A percentile compares a stretch with the other conserved stretches of the same genome.
These are phyloP conservation scores for Sinhomidia bicolor DNA, from an alignment of 2,888 invertebrate species.

Conservation along the genomic window DNA sequence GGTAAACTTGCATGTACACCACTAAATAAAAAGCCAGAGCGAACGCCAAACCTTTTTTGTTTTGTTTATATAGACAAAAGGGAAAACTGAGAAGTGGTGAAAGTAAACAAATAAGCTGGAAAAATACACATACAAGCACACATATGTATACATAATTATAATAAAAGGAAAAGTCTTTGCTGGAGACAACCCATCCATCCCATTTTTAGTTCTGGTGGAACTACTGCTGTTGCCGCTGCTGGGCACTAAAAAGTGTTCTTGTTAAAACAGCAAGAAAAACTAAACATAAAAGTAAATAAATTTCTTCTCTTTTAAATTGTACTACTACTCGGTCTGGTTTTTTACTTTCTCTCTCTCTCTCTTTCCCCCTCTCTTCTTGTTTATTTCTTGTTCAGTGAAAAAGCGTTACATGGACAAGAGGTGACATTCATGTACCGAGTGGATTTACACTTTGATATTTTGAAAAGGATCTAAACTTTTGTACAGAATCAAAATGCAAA, in stretches of 20 bases:
- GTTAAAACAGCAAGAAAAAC: not conserved
- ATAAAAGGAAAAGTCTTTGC: not conserved
- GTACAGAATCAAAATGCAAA: too few species aligned
- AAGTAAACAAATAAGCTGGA: conserved; percentile 14
- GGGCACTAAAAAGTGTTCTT: not conserved
- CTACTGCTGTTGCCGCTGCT: not conserved
- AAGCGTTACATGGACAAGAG: conserved; percentile 21
- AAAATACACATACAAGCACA: not conserved
- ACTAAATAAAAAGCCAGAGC: not conserved
- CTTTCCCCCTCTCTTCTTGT: too few species aligned
- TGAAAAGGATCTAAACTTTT: not conserved
- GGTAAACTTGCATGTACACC: not conserved
- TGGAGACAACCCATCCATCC: conserved; percentile 9
- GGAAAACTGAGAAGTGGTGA: not conserved
- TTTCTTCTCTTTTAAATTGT: not conserved
- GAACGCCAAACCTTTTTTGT: not conserved
- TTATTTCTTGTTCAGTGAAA: conserved; percentile 19
- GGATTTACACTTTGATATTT: not conserved
- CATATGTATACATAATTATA: not conserved
- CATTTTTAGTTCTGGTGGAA: not conserved
- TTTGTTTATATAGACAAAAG: conserved; percentile 19
- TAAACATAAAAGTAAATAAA: not conserved
- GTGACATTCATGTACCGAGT: conserved; percentile 13
- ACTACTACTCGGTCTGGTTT: not conserved
- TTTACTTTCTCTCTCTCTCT: too few species aligned